Evolutionary conservation across 2,113 vertebrate genomes (phyloP), one percentile per base, ranked within the genome.

Genomic region (Leucosticte australis): DNA sequence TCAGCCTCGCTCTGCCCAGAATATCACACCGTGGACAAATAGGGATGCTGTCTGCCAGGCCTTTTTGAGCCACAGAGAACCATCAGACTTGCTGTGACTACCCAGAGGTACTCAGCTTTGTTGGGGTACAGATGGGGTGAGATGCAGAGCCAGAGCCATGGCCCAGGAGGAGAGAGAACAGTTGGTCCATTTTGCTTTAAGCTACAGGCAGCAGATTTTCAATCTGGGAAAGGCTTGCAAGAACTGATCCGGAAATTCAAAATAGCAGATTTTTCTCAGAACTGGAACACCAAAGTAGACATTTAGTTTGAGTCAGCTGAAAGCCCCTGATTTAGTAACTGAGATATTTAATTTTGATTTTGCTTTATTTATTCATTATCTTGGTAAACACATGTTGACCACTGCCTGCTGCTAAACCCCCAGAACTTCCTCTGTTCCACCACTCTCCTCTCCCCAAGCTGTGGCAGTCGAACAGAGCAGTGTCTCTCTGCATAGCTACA

Each of bases 201-300:
- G 92, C 89, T 92, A 93, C 13, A 70, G 74, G 86, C 92, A 90
- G 85, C 94, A 94, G 76, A 92, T 86, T 95, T 92, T 71, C 86
- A 89, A 2, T 83, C 71, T 59, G 68, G n/a, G 53, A 46, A 81
- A 90, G 21, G 89, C 60, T 92, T 95, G 80, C 50, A 67, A 92
- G 83, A 96, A 70, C 41, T 44, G 79, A 93, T 83, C 73, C 4
- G 64, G 50, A 86, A 94, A 90, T 84, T 69, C 63, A 83, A 88
- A 97, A 86, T n/a, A 83, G 15, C 13, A 0, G 37, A 53, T 88
- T 94, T 91, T 79, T 77, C 31, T 63, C 56, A 64, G 86, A 86
- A 67, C 21, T 33, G 22, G 52, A 90, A 5, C 47, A 44, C 59
- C 44, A 35, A 86, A 83, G 50, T 15, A 86, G 63, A 69, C 10